Evolutionary conservation across 2,888 invertebrate genomes (phyloP).

Genomic region (Tinea semifulvella): DNA sequence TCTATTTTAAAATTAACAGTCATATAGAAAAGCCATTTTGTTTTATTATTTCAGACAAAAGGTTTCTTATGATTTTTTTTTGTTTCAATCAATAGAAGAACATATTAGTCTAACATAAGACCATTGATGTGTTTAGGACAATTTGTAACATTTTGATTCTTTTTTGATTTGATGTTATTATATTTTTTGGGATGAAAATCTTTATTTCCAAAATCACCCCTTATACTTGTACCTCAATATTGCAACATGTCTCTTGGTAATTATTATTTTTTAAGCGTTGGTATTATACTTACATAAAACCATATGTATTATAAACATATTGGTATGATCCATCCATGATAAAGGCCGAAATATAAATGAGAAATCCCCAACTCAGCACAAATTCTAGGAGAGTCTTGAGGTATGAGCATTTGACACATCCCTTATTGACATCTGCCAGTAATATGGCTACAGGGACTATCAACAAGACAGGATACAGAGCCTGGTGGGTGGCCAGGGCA

Average conservation of each 20-base stretch:
- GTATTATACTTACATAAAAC: slow-evolving; percentile 75
- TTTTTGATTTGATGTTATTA: background rate
- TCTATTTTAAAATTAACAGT: too few relatives aligned
- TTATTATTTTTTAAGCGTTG: too few relatives aligned
- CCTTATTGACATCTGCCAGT: slow-evolving; percentile 64
- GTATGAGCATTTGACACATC: slow-evolving; percentile 55
- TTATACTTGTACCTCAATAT: too few relatives aligned
- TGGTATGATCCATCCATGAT: slow-evolving; percentile 71
- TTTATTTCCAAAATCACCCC: too few relatives aligned
- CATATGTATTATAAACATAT: slow-evolving; percentile 78
- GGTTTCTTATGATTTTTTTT: too few relatives aligned
- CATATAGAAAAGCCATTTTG: too few relatives aligned
- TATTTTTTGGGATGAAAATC: too few relatives aligned
- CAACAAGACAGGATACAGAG: slow-evolving; percentile 82
- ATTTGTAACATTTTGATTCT: too few relatives aligned
- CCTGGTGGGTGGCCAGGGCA: slow-evolving; percentile 83
- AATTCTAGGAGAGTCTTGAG: slow-evolving; percentile 61
- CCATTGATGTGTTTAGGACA: too few relatives aligned
- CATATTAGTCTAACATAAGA: too few relatives aligned
- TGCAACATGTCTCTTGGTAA: too few relatives aligned
- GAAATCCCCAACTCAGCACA: slow-evolving; percentile 54
- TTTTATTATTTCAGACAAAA: too few relatives aligned
- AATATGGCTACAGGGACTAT: slow-evolving; percentile 84
- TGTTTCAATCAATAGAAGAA: background rate
- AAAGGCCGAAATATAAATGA: slow-evolving; percentile 70